Percentiles rank a stretch among this genome's conserved stretches.
phyloP scores from a whole-genome alignment of 1,140 invertebrate genomes.

The Eulimnadia texana region DNA sequence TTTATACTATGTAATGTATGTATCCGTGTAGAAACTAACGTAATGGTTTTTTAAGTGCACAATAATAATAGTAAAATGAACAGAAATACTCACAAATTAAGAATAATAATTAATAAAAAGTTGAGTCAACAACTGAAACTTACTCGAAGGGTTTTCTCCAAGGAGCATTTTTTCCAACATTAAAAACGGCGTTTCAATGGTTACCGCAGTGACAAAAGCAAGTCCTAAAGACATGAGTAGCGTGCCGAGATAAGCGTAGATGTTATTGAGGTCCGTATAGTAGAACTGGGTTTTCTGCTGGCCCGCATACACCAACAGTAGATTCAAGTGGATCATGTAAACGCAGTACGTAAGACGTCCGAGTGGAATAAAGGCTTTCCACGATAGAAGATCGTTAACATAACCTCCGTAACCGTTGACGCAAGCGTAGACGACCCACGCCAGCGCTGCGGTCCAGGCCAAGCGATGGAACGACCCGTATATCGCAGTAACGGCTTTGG shows the following conservation, averaged over 20 bases:
- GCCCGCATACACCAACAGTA: slow-evolving; percentile 53
- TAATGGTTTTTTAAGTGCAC: too few species aligned
- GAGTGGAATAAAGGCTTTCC: slow-evolving; percentile 60
- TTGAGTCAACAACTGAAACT: not conserved
- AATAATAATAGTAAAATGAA: too few species aligned
- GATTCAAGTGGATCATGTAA: slow-evolving; percentile 79
- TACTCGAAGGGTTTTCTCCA: not conserved
- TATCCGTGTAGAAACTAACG: too few species aligned
- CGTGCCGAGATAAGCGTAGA: slow-evolving; percentile 14
- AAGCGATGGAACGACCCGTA: slow-evolving; percentile 31
- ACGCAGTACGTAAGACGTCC: slow-evolving; percentile 77
- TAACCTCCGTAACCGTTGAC: slow-evolving; percentile 32
- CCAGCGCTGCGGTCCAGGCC: slow-evolving; percentile 30
- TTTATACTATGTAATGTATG: too few species aligned
- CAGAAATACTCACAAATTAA: too few species aligned
- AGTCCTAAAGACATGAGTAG: slow-evolving; percentile 10
- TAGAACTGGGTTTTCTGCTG: slow-evolving; percentile 54
- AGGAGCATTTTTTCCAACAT: slow-evolving; percentile 9
- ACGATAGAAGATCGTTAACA: slow-evolving; percentile 58
- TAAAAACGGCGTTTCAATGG: slow-evolving; percentile 6
- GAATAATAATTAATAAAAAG: too few species aligned
- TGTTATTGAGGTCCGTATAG: slow-evolving; percentile 28
- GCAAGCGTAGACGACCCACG: slow-evolving; percentile 37
- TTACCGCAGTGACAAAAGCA: slow-evolving; percentile 7
- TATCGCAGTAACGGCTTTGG: slow-evolving; percentile 31